Evolutionary conservation across 2,888 invertebrate genomes (phyloP).

Genomic region (Clitarchus hookeri): DNA sequence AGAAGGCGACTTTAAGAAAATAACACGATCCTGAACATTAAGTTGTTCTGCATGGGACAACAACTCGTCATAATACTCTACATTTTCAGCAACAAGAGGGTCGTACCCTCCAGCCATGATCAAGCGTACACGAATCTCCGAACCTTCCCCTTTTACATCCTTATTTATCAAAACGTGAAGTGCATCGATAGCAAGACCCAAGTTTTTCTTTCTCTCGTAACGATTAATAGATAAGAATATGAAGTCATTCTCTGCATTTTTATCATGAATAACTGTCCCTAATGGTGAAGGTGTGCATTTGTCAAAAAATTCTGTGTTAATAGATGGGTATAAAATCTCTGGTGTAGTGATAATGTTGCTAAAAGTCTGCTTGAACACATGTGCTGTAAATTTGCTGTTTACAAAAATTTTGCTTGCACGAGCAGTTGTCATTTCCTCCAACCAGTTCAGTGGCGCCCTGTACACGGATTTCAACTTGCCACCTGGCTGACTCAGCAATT

Average conservation of each 20-base stretch:
- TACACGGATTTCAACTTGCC: slow-evolving; percentile 80
- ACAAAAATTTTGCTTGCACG: slow-evolving; percentile 89
- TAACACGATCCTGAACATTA: slow-evolving; percentile 71
- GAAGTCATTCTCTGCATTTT: slow-evolving; percentile 53
- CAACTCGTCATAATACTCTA: slow-evolving; percentile 80
- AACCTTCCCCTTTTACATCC: slow-evolving; percentile 58
- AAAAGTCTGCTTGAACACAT: slow-evolving; percentile 86
- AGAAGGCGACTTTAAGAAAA: slow-evolving; percentile 84
- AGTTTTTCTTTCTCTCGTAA: slow-evolving; percentile 95
- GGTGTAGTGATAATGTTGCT: slow-evolving; percentile 69
- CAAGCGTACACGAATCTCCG: slow-evolving; percentile 70
- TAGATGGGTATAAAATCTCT: slow-evolving; percentile 91
- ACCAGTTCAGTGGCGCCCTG: slow-evolving; percentile 83
- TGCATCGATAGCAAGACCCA: slow-evolving; percentile 82
- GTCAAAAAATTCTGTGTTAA: slow-evolving; percentile 78
- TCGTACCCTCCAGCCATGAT: slow-evolving; percentile 98
- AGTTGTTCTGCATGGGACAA: slow-evolving; percentile 66
- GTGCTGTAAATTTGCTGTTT: slow-evolving; percentile 95
- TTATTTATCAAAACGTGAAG: slow-evolving; percentile 66
- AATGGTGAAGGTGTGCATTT: slow-evolving; percentile 53
- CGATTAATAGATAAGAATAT: slow-evolving; percentile 94
- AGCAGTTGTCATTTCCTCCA: slow-evolving; percentile 88
- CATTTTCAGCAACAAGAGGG: slow-evolving; percentile 82
- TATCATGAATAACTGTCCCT: slow-evolving; percentile 48
- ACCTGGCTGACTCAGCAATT: slow-evolving; percentile 78